Percentiles rank a stretch among this genome's conserved stretches.
phyloP scores from a whole-genome alignment of 2,113 vertebrate species.

The Vimba vimba region DNA sequence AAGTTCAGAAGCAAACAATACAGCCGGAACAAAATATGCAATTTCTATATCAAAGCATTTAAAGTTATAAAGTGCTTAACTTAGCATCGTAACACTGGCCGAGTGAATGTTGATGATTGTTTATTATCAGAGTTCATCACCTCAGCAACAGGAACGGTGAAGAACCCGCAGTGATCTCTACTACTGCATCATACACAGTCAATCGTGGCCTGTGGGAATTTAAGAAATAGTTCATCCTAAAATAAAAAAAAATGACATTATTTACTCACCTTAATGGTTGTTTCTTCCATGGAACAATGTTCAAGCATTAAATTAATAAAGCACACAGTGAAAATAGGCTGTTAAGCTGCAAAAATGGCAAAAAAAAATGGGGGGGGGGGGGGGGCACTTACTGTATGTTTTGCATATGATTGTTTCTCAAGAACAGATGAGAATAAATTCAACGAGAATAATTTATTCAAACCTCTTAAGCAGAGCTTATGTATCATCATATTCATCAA shows the following conservation, averaged over 20 bases:
- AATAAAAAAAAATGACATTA: neutral
- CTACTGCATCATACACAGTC: neutral
- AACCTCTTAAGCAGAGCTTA: slow-evolving; percentile 75
- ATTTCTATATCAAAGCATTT: neutral
- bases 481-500: slow-evolving; percentile 71
- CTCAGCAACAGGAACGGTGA: neutral
- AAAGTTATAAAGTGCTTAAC: neutral
- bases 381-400: neutral
- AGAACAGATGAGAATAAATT: slow-evolving; percentile 20
- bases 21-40: neutral
- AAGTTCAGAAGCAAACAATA: neutral
- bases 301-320: neutral
- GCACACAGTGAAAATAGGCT: neutral
- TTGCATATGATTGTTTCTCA: too few relatives aligned
- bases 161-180: neutral
- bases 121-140: slow-evolving; percentile 23
- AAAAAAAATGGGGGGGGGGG: too few relatives aligned
- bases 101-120: neutral
- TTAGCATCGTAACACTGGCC: neutral
- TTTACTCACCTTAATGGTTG: neutral
- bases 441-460: slow-evolving; percentile 74
- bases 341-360: neutral
- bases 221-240: neutral
- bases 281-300: neutral
- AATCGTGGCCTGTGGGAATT: neutral